These are phyloP conservation scores for Oscheius sp. DNA, from an alignment of 2,888 invertebrate genomes.

Conservation along the genomic window DNA sequence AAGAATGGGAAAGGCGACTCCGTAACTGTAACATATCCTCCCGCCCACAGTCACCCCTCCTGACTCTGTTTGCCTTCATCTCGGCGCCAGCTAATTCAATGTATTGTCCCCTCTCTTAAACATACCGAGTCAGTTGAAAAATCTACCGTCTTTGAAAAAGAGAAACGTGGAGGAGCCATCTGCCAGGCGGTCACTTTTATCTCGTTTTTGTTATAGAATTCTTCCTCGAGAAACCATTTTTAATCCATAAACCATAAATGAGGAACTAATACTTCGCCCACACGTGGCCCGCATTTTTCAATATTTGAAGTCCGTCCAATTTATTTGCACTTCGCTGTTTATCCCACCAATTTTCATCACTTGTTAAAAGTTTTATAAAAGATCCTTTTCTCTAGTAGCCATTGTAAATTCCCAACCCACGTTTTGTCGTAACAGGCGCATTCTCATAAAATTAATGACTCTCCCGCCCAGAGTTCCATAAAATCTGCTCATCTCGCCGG, in stretches of 20 bases:
- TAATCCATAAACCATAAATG: too few species aligned
- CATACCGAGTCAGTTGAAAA: too few species aligned
- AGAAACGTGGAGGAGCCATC: too few species aligned
- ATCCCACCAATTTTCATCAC: too few species aligned
- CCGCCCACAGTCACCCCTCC: background rate
- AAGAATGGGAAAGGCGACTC: background rate
- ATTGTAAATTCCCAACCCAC: background rate
- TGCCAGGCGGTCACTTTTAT: too few species aligned
- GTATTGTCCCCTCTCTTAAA: slow-evolving; percentile 9
- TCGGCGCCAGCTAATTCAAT: slow-evolving; percentile 19
- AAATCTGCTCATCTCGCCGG: background rate
- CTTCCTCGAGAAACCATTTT: too few species aligned
- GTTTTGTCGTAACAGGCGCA: background rate
- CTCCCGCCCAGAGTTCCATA: background rate
- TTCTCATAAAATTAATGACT: background rate
- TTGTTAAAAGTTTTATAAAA: background rate
- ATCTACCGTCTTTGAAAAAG: too few species aligned
- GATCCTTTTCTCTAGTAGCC: background rate
- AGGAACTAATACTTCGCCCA: too few species aligned
- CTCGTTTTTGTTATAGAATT: too few species aligned
- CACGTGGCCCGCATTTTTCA: too few species aligned
- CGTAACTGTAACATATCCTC: background rate
- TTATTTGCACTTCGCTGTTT: too few species aligned
- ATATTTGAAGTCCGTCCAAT: too few species aligned
- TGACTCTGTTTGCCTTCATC: slow-evolving; percentile 1